phyloP scores from a whole-genome alignment of 2,113 vertebrate species.

The Mionectes macconnelli region DNA sequence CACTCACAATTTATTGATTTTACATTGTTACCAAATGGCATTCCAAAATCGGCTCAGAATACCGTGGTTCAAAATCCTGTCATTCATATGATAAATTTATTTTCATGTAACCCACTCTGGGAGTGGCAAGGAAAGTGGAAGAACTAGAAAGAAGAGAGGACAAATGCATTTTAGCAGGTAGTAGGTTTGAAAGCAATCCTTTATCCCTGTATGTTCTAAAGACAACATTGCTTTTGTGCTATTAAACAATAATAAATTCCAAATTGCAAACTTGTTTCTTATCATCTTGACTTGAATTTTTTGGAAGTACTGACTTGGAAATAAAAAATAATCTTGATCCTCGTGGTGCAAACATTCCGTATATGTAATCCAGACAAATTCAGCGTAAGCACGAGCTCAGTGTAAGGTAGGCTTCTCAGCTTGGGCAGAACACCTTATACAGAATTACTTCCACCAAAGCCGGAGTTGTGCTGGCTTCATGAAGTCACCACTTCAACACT shows the following conservation, averaged over 20 bases:
- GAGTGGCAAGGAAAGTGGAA: neutral
- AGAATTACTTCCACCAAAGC: neutral
- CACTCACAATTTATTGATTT: neutral
- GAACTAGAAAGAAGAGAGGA: neutral
- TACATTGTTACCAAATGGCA: constrained; percentile 33
- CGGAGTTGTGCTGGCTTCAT: neutral
- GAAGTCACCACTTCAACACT: neutral
- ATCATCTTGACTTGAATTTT: neutral
- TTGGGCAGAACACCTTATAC: neutral
- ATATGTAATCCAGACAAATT: neutral
- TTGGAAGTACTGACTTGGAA: neutral
- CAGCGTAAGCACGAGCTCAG: fast-evolving
- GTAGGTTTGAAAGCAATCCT: neutral
- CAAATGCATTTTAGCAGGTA: neutral
- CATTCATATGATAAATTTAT: neutral
- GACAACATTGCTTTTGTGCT: neutral
- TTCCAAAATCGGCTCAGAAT: neutral
- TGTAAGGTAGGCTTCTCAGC: neutral
- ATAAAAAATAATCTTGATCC: neutral
- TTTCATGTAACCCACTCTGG: neutral
- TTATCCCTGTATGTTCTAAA: neutral
- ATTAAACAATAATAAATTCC: neutral
- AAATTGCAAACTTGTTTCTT: neutral
- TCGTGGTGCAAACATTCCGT: neutral
- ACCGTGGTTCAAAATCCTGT: neutral